Conservation (phyloP, 2,113 vertebrate genomes). For the Maccullochella peelii region DNA sequence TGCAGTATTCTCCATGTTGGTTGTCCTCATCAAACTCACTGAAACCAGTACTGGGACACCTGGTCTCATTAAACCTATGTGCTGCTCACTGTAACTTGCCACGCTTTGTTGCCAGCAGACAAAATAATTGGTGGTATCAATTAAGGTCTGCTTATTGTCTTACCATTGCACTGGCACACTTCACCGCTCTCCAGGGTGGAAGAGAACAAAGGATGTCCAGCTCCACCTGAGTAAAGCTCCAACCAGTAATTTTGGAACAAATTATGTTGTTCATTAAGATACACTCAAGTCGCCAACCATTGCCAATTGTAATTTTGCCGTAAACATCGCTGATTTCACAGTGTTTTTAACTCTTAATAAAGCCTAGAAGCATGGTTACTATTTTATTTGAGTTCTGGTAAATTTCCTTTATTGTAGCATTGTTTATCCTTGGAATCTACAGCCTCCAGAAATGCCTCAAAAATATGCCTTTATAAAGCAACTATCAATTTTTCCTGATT, state of each 20-base stretch:
- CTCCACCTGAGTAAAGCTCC: conserved; percentile 43
- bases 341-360: neutral
- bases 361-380: neutral
- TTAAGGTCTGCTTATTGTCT: conserved; percentile 72
- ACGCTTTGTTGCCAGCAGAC: conserved; percentile 59
- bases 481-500: neutral
- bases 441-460: neutral
- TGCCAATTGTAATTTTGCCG: neutral
- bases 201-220: conserved; percentile 30
- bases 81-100: conserved; percentile 59
- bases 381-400: neutral
- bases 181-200: conserved; percentile 20
- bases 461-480: neutral
- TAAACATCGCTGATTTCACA: neutral
- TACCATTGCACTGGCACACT: conserved; percentile 42
- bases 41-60: conserved; percentile 50
- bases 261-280: conserved; percentile 35
- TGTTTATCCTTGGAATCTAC: neutral
- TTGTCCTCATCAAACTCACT: conserved; percentile 42
- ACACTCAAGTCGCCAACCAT: neutral
- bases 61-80: conserved; percentile 65
- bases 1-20: conserved; percentile 32
- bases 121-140: conserved; percentile 77
- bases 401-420: neutral
- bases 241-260: conserved; percentile 23